These are phyloP conservation scores for Adineta ricciae DNA, from an alignment of 2,888 invertebrate genomes.

Conservation along the genomic window DNA sequence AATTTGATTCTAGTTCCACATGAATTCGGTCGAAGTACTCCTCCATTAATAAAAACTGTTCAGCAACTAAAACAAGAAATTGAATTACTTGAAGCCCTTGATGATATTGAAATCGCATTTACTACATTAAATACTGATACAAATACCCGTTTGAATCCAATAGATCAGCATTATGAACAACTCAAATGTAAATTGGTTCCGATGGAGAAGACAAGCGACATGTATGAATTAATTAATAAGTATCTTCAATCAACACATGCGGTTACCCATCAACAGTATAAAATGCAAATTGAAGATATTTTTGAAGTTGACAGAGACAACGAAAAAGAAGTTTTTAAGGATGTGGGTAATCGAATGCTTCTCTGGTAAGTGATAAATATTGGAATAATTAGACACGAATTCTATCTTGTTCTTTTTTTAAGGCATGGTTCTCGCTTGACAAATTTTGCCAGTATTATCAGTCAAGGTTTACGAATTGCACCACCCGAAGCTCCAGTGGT, in stretches of 20 bases:
- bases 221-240: slow-evolving; percentile 50
- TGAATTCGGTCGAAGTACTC: slow-evolving; percentile 53
- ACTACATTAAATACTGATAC: slow-evolving; percentile 47
- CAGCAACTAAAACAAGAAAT: slow-evolving; percentile 49
- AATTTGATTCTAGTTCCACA: slow-evolving; percentile 54
- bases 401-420: no score
- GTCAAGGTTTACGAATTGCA: slow-evolving; percentile 53
- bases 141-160: slow-evolving; percentile 45
- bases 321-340: slow-evolving; percentile 45
- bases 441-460: slow-evolving; percentile 53
- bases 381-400: no score
- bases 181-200: slow-evolving; percentile 49
- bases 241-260: slow-evolving; percentile 52
- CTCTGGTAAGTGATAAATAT: background rate
- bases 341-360: slow-evolving; percentile 49
- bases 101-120: slow-evolving; percentile 52
- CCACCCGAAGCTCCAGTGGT: slow-evolving; percentile 54
- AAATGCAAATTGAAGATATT: slow-evolving; percentile 49
- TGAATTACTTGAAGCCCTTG: slow-evolving; percentile 49
- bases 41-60: slow-evolving; percentile 50
- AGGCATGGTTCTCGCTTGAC: slow-evolving; percentile 54
- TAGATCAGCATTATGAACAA: slow-evolving; percentile 51
- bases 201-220: slow-evolving; percentile 40
- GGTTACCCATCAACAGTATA: slow-evolving; percentile 51
- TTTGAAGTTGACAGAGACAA: slow-evolving; percentile 47